A percentile compares a stretch with the other conserved stretches of the same genome.
phyloP scores from a whole-genome alignment of 2,797 vertebrate genomes.

The Gobio occitaniae region DNA sequence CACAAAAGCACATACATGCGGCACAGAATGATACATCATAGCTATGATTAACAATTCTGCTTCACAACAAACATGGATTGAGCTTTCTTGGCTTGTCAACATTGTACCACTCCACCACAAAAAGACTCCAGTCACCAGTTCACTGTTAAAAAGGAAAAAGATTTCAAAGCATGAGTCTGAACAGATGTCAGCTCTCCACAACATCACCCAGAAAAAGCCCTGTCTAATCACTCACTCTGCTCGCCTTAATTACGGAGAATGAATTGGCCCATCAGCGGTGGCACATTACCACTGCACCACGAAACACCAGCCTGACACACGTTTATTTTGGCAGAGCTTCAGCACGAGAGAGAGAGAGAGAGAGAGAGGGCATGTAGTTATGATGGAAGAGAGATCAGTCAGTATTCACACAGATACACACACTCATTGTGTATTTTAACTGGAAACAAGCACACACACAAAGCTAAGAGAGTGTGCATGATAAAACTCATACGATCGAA shows the following conservation, averaged over 20 bases:
- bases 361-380: neutral
- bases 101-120: conserved; percentile 20
- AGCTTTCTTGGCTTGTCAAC: conserved; percentile 35
- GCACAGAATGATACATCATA: neutral
- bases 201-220: conserved; percentile 46
- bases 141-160: conserved; percentile 20
- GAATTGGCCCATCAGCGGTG: conserved; percentile 55
- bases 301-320: conserved; percentile 16
- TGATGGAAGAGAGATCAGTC: conserved; percentile 32
- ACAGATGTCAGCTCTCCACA: conserved; percentile 56
- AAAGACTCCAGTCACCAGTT: conserved; percentile 44
- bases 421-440: neutral
- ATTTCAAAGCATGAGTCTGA: conserved; percentile 41
- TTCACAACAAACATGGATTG: conserved; percentile 21
- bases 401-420: conserved; percentile 37
- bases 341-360: neutral
- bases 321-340: conserved; percentile 40
- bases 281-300: conserved; percentile 29
- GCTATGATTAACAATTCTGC: conserved; percentile 13
- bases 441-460: neutral
- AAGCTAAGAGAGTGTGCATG: neutral
- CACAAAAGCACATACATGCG: neutral
- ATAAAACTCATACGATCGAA: neutral
- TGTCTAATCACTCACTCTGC: conserved; percentile 51
- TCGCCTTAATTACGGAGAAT: conserved; percentile 58